Evolutionary conservation across 2,888 invertebrate species (phyloP), one percentile per base, ranked within the genome.

Genomic region (Myopa tessellatipennis): DNA sequence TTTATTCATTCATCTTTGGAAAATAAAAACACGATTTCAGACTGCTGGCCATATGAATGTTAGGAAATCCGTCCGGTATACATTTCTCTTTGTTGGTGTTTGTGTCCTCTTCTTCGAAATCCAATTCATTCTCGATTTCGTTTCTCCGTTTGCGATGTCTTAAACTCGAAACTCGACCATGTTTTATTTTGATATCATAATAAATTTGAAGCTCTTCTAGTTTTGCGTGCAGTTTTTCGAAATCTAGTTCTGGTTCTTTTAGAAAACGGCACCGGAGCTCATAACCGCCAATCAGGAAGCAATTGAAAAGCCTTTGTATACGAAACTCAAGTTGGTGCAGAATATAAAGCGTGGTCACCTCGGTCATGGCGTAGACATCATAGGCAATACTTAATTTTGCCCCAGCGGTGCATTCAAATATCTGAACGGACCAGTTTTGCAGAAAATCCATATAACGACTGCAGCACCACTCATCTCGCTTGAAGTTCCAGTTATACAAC

Each of bases 261-360:
- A 88, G 78, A 82, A 88, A 88, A 16, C 83, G 83, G 77, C 88
- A 88, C 58, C 85, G 82, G 36, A 86, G 82, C 74, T 83, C 80
- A 77, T 84, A 84, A 18, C 82, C 83, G 4, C 83, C 84, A 61
- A 85, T 85, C 4, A 83, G 70, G 26, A 88, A 85, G 61, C 88
- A 88, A 74, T 88, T 88, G 52, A 84, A 86, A 3, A 88, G 77
- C 61, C 85, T 80, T 74, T 88, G 86, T 71, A 88, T 84, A 0
- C 87, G 85, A 77, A 86, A 86, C 74, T 88, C 88, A 12, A 88
- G 80, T 80, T 88, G 85, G 34, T 82, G 82, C 80, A 88, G 79
- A 3, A 88, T 80, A 63, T 85, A 84, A 79, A 84, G 85, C n/a
- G 83, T 82, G n/a, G 82, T 84, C 10, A 85, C 75, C 79, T 86